Percentiles rank a stretch among this genome's conserved stretches.
These are phyloP conservation scores for Drosophila phalerata DNA, from an alignment of 2,888 invertebrate species.

Conservation along the genomic window DNA sequence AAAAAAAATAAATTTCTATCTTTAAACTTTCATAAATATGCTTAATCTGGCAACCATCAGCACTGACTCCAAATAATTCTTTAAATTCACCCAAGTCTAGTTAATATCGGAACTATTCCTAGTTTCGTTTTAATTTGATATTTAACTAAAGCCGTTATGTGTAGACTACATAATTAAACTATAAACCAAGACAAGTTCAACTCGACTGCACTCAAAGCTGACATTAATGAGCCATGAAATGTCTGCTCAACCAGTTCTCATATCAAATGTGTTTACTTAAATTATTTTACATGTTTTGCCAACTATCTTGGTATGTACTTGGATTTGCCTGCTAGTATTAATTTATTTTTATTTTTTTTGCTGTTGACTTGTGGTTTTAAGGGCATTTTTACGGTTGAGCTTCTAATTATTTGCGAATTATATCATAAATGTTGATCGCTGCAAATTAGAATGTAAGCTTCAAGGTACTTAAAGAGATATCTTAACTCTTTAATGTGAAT, in stretches of 20 bases:
- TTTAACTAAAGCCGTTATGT: slow-evolving; percentile 10
- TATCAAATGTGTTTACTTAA: slow-evolving; percentile 16
- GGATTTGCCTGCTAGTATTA: slow-evolving; percentile 10
- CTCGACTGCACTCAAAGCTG: slow-evolving; percentile 36
- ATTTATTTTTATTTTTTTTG: slow-evolving; percentile 3
- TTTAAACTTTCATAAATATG: too few relatives aligned
- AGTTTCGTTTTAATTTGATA: not conserved
- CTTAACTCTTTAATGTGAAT: not conserved
- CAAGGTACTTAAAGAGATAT: slow-evolving; percentile 5
- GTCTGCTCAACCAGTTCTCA: slow-evolving; percentile 62
- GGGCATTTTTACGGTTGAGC: slow-evolving; percentile 3
- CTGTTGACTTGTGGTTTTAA: slow-evolving; percentile 16
- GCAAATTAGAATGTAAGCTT: not conserved
- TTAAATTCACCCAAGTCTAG: not conserved
- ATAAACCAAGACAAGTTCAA: slow-evolving; percentile 27
- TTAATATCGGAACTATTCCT: not conserved
- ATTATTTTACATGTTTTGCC: slow-evolving; percentile 17
- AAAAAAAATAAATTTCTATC: too few relatives aligned
- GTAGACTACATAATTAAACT: slow-evolving; percentile 44
- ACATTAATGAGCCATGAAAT: slow-evolving; percentile 71
- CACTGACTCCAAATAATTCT: not conserved
- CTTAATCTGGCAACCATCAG: too few relatives aligned
- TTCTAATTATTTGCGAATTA: slow-evolving; percentile 2
- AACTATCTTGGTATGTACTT: not conserved
- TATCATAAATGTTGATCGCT: not conserved